Percentiles rank a stretch among this genome's conserved stretches.
These are phyloP conservation scores for Brotogeris chrysoptera DNA, from an alignment of 2,797 vertebrate genomes.

Conservation along the genomic window DNA sequence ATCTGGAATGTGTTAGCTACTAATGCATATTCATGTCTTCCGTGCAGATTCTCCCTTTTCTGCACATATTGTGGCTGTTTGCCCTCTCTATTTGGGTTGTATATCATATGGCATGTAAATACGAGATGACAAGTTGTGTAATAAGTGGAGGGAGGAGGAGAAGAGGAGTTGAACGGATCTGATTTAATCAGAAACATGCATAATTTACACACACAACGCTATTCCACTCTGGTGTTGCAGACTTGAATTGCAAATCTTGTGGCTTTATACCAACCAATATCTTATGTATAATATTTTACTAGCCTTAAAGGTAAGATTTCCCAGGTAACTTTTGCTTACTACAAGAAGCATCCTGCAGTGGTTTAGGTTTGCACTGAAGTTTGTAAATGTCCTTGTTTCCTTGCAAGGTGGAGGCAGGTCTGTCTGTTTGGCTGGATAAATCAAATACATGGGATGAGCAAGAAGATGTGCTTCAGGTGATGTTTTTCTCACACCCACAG, in stretches of 20 bases:
- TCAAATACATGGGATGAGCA: not conserved
- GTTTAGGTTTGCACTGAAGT: not conserved
- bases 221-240: slow-evolving; percentile 27
- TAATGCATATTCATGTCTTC: slow-evolving; percentile 34
- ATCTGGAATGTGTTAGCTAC: slow-evolving; percentile 23
- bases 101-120: slow-evolving; percentile 62
- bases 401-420: not conserved
- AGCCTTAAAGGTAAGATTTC: not conserved
- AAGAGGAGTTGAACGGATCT: not conserved
- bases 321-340: not conserved
- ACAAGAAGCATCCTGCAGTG: not conserved
- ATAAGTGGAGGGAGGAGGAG: slow-evolving; percentile 1
- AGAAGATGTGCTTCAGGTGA: not conserved
- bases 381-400: not conserved
- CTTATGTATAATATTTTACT: not conserved
- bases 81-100: slow-evolving; percentile 60
- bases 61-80: slow-evolving; percentile 10
- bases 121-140: slow-evolving; percentile 59
- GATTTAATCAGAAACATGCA: slow-evolving; percentile 57
- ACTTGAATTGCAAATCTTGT: slow-evolving; percentile 47
- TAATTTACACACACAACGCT: slow-evolving; percentile 51
- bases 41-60: slow-evolving; percentile 33
- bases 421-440: not conserved
- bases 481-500: not conserved
- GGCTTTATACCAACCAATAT: not conserved